Evolutionary conservation across 2,113 vertebrate genomes (phyloP), one percentile per base, ranked within the genome.

Genomic region (Forbesichthys papilliferus): DNA sequence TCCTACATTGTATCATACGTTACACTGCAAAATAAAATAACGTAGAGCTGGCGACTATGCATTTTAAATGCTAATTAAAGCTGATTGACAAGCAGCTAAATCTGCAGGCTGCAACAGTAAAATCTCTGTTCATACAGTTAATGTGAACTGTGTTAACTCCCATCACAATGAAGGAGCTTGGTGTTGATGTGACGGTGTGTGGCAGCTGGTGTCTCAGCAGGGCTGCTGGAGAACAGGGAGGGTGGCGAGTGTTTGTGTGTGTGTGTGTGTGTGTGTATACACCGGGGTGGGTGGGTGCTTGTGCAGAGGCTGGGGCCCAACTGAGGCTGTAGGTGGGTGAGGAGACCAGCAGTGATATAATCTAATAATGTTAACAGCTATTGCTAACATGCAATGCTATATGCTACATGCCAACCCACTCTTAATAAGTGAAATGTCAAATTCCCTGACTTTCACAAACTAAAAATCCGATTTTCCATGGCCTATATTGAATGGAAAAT

Each of bases 201-300:
- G 76, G 74, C 85, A 87, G 78, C 85, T 87, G 85, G 80, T 71
- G 69, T 58, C 85, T 75, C 82, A 52, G 67, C 78, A 79, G 85
- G 61, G 78, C 57, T 65, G 71, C 55, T 36, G 61, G 61, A 76
- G 68, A 48, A 60, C 68, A 52, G 71, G 46, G n/a, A 34, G 61
- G 69, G 73, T 65, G 63, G 36, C 36, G 36, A 16, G 9, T 9
- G 54, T 56, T 16, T 11, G 54, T 20, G 7, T 56, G 54, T 56
- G 16, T 56, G 54, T 59, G 57, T 12, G 11, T 58, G 56, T 27
- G 18, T 58, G 56, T 58, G 56, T 58, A 20, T 20, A 9, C 33
- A 9, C 9, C 20, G 7, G 54, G n/a, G 54, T 8, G 54, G 12
- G 18, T 59, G 27, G 16, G 55, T n/a, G 9, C 5, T 57, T 18